These are phyloP conservation scores for Carduelis carduelis DNA, from an alignment of 2,797 vertebrate species.

Conservation along the genomic window DNA sequence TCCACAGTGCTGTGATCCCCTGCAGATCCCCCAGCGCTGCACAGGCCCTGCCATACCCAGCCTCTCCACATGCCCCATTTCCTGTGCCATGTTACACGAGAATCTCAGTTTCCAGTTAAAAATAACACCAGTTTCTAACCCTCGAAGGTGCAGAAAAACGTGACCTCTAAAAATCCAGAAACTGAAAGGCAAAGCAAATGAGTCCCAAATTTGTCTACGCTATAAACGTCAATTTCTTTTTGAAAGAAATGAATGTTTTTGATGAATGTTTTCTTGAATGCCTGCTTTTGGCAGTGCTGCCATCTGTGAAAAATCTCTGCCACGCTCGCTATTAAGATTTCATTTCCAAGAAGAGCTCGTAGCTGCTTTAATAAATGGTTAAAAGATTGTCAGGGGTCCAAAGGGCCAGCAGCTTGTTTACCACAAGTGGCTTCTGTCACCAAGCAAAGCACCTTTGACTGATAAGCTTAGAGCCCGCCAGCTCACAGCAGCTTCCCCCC, in stretches of 20 bases:
- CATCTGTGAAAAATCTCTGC: constrained; percentile 64
- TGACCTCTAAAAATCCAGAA: constrained; percentile 44
- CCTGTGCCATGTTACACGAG: neutral
- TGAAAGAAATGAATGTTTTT: constrained; percentile 66
- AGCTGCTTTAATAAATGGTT: constrained; percentile 47
- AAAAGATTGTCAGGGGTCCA: constrained; percentile 34
- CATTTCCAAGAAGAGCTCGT: constrained; percentile 16
- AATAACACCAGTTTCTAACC: constrained; percentile 19
- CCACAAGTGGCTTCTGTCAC: constrained; percentile 57
- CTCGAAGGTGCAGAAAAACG: constrained; percentile 10
- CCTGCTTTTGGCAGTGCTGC: constrained; percentile 64
- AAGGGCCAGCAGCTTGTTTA: constrained; percentile 40
- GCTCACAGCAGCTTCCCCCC: neutral
- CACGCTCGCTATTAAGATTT: constrained; percentile 31
- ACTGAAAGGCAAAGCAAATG: constrained; percentile 56
- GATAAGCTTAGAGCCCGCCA: neutral
- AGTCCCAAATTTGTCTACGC: constrained; percentile 60
- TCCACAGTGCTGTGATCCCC: neutral
- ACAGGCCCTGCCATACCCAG: fast-evolving
- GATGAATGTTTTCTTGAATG: constrained; percentile 65
- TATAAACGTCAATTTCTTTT: constrained; percentile 64
- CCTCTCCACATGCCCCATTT: neutral
- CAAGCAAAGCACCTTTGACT: constrained; percentile 49
- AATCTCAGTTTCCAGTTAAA: constrained; percentile 22
- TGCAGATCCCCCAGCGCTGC: fast-evolving